These are phyloP conservation scores for Amia ocellicauda DNA, from an alignment of 2,113 vertebrate genomes.

Conservation along the genomic window DNA sequence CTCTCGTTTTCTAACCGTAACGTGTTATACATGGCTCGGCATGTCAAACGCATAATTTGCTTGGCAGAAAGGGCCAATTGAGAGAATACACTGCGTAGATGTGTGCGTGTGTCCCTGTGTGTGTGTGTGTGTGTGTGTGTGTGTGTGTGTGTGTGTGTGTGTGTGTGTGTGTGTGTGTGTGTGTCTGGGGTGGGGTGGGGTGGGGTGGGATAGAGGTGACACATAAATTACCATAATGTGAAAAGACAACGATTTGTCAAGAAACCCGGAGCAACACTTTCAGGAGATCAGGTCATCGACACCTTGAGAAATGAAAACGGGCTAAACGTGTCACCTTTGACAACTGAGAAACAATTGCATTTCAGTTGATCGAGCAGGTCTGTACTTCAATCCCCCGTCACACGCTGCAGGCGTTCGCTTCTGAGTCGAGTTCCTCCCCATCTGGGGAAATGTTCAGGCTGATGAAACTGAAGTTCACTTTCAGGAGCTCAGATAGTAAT, in stretches of 20 bases:
- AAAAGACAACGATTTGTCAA: neutral
- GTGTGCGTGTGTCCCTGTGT: neutral
- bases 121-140: neutral
- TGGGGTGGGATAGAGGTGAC: neutral
- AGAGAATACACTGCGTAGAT: too few relatives aligned
- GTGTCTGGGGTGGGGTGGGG: neutral
- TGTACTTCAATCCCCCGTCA: neutral
- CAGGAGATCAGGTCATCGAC: neutral
- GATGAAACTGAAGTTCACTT: neutral
- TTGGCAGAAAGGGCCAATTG: too few relatives aligned
- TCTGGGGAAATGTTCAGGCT: slow-evolving; percentile 2
- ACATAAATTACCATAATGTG: neutral
- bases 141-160: neutral
- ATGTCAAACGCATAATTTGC: too few relatives aligned
- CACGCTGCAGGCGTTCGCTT: neutral
- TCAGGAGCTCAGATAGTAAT: slow-evolving; percentile 12
- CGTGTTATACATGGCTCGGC: too few relatives aligned
- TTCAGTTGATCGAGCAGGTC: neutral
- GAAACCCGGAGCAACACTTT: neutral
- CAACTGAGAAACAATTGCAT: slow-evolving; percentile 9
- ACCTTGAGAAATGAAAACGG: slow-evolving; percentile 13
- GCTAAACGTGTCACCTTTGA: neutral
- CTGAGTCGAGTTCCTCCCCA: neutral
- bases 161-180: neutral
- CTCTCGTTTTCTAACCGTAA: too few relatives aligned